phyloP scores from a whole-genome alignment of 2,888 invertebrate genomes.

The Drosophila prolongata region DNA sequence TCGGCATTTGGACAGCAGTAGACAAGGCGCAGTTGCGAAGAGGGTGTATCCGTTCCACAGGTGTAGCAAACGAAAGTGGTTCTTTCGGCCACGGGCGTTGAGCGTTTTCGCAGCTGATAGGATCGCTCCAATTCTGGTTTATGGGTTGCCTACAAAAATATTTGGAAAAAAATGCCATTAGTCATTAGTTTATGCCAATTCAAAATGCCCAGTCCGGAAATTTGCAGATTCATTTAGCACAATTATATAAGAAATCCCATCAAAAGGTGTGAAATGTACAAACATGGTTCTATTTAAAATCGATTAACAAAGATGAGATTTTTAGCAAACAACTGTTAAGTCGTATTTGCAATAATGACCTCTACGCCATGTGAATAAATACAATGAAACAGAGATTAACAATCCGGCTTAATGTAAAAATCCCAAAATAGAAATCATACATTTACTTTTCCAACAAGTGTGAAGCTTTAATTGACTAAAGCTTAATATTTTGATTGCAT shows the following conservation, averaged over 20 bases:
- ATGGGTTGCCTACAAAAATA: slow-evolving; percentile 87
- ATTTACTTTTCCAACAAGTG: background rate
- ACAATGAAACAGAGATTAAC: slow-evolving; percentile 1
- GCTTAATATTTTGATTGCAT: slow-evolving; percentile 4
- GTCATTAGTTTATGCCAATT: slow-evolving; percentile 7
- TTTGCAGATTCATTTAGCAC: slow-evolving; percentile 30
- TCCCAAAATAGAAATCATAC: slow-evolving; percentile 10
- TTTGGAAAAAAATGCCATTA: slow-evolving; percentile 7
- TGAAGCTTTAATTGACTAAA: too few relatives aligned
- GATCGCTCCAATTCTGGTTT: slow-evolving; percentile 91
- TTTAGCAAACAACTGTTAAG: slow-evolving; percentile 54
- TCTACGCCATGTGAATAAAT: slow-evolving; percentile 20
- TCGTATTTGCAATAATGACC: slow-evolving; percentile 19
- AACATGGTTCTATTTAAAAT: slow-evolving; percentile 55
- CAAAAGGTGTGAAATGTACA: slow-evolving; percentile 51
- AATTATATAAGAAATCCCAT: slow-evolving; percentile 13
- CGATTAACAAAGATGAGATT: slow-evolving; percentile 42
- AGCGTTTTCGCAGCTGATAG: slow-evolving; percentile 92
- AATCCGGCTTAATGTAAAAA: background rate
- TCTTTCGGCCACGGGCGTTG: slow-evolving; percentile 87
- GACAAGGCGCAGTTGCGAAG: slow-evolving; percentile 91
- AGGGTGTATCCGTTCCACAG: slow-evolving; percentile 92
- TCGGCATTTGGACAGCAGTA: slow-evolving; percentile 94
- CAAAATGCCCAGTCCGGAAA: slow-evolving; percentile 7
- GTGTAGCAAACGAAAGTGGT: slow-evolving; percentile 95